Conservation (phyloP, 2,113 vertebrate species). For the Dipodomys spectabilis region DNA sequence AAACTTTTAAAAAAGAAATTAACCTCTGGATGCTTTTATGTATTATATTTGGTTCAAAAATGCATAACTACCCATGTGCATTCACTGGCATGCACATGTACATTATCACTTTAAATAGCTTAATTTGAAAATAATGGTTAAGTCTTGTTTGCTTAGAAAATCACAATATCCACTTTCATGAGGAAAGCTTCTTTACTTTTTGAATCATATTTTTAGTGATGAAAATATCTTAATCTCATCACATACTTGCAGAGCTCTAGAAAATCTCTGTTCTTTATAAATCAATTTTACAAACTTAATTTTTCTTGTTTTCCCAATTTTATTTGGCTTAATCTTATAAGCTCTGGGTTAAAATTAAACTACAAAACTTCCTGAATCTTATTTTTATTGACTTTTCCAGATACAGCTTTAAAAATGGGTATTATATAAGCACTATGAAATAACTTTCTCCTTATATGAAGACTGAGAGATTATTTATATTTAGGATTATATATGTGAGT, state of each 20-base stretch:
- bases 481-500: slow-evolving; percentile 43
- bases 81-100: neutral
- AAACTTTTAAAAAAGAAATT: neutral
- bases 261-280: slow-evolving; percentile 71
- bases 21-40: neutral
- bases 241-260: slow-evolving; percentile 62
- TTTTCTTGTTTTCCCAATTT: slow-evolving; percentile 73
- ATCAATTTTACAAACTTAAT: slow-evolving; percentile 76
- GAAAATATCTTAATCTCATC: slow-evolving; percentile 69
- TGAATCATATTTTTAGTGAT: slow-evolving; percentile 56
- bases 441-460: slow-evolving; percentile 11
- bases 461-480: slow-evolving; percentile 36
- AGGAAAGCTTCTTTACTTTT: slow-evolving; percentile 25
- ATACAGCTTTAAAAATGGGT: slow-evolving; percentile 53
- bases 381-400: slow-evolving; percentile 76
- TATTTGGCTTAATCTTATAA: slow-evolving; percentile 76
- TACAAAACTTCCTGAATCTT: slow-evolving; percentile 73
- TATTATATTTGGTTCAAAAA: neutral
- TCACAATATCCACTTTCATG: neutral
- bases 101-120: neutral
- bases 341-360: slow-evolving; percentile 70
- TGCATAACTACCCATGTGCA: neutral
- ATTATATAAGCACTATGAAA: slow-evolving; percentile 27
- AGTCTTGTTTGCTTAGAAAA: neutral
- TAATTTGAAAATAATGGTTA: slow-evolving; percentile 34